These are phyloP conservation scores for Paracanthobrama guichenoti DNA, from an alignment of 2,113 vertebrate genomes.

Conservation along the genomic window DNA sequence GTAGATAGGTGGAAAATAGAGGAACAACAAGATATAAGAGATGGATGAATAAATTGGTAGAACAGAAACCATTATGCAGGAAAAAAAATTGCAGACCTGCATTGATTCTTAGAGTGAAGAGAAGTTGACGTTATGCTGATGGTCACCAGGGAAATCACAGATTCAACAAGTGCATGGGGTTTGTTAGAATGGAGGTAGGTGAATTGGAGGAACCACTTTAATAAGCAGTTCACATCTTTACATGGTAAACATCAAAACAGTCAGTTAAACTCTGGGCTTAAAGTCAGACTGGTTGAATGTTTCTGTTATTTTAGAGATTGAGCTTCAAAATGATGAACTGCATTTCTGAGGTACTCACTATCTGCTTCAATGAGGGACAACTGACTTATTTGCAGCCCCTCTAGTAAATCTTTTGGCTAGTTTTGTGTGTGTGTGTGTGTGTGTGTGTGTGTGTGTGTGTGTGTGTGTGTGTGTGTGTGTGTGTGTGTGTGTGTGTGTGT, in stretches of 20 bases:
- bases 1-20: neutral
- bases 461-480: too few species aligned
- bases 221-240: neutral
- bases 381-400: too few species aligned
- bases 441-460: too few species aligned
- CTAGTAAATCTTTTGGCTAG: too few species aligned
- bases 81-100: conserved; percentile 12
- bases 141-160: conserved; percentile 43
- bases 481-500: too few species aligned
- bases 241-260: neutral
- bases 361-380: too few species aligned
- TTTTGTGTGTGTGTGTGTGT: too few species aligned
- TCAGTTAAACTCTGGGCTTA: neutral
- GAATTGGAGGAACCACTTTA: neutral
- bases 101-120: conserved; percentile 3
- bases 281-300: neutral
- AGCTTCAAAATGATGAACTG: neutral
- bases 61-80: conserved; percentile 28
- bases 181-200: neutral
- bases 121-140: conserved; percentile 35
- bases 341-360: neutral
- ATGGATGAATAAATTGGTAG: conserved; percentile 54
- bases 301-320: neutral
- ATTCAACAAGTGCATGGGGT: conserved; percentile 7
- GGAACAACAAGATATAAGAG: conserved; percentile 16